phyloP scores from a whole-genome alignment of 2,888 invertebrate genomes.

The Hedychridium roseum region DNA sequence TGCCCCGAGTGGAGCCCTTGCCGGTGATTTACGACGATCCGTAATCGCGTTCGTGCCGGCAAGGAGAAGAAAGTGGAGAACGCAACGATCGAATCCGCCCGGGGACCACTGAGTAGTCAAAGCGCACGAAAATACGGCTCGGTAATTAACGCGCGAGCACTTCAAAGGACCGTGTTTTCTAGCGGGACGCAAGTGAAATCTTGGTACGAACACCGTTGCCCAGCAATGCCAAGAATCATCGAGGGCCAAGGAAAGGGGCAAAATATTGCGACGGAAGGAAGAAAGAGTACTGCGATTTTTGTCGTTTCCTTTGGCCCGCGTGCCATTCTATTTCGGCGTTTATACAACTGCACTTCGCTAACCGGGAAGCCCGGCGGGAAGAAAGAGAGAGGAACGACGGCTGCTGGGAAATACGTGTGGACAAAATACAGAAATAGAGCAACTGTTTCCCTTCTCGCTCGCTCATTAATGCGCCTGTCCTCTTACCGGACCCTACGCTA shows the following conservation, averaged over 20 bases:
- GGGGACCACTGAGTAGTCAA: no score
- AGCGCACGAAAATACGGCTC: no score
- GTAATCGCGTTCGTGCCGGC: slow-evolving; percentile 15
- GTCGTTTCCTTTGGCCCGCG: slow-evolving; percentile 47
- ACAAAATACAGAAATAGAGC: slow-evolving; percentile 54
- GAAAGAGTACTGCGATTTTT: slow-evolving; percentile 24
- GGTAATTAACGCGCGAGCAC: slow-evolving; percentile 21
- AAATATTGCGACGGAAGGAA: background rate
- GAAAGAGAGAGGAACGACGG: slow-evolving; percentile 11
- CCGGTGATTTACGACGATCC: no score
- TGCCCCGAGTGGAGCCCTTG: slow-evolving; percentile 3
- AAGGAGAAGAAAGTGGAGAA: slow-evolving; percentile 1
- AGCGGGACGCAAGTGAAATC: background rate
- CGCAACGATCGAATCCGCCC: slow-evolving; percentile 17
- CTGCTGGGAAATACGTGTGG: slow-evolving; percentile 43
- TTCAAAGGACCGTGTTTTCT: slow-evolving; percentile 15
- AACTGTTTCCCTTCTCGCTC: slow-evolving; percentile 11
- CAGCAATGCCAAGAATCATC: slow-evolving; percentile 4
- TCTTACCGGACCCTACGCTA: no score
- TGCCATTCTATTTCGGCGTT: slow-evolving; percentile 55
- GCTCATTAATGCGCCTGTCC: no score
- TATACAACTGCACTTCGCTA: slow-evolving; percentile 31
- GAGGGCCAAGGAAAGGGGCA: slow-evolving; percentile 1
- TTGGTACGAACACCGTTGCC: background rate
- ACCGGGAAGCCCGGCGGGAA: slow-evolving; percentile 9